Evolutionary conservation across 2,888 invertebrate species (phyloP).

Genomic region (Acanthosepion esculentum): DNA sequence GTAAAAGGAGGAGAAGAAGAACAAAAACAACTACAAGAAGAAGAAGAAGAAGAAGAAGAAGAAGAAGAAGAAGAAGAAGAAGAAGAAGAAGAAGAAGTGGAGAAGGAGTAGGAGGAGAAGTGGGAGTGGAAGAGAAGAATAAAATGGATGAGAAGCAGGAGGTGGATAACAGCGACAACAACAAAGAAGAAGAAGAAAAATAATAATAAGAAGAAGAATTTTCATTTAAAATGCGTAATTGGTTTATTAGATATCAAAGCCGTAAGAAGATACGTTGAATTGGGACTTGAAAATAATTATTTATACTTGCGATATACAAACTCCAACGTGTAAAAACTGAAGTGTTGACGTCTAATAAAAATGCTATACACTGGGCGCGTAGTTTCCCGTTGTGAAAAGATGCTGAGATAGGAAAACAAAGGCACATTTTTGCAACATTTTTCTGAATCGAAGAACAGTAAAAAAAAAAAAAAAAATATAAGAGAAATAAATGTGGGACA

Average conservation of each 20-base stretch:
- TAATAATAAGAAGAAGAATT: neutral
- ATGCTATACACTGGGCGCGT: neutral
- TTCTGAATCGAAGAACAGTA: neutral
- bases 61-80: too few relatives aligned
- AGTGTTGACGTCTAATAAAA: neutral
- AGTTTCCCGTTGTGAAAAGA: neutral
- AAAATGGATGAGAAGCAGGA: too few relatives aligned
- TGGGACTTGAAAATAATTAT: neutral
- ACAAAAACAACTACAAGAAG: too few relatives aligned
- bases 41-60: too few relatives aligned
- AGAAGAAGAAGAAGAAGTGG: too few relatives aligned
- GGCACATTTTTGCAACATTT: neutral
- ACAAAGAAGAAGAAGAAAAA: too few relatives aligned
- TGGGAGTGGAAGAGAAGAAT: too few relatives aligned
- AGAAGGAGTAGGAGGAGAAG: too few relatives aligned
- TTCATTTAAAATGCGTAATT: neutral
- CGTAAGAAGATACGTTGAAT: neutral
- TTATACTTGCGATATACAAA: neutral
- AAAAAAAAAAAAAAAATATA: neutral
- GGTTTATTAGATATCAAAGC: neutral
- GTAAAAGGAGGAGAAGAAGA: too few relatives aligned
- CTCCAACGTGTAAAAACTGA: neutral
- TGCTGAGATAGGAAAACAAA: neutral
- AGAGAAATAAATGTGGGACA: neutral
- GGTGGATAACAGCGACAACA: too few relatives aligned